Evolutionary conservation across 2,113 vertebrate species (phyloP).

Genomic region (Rana temporaria): DNA sequence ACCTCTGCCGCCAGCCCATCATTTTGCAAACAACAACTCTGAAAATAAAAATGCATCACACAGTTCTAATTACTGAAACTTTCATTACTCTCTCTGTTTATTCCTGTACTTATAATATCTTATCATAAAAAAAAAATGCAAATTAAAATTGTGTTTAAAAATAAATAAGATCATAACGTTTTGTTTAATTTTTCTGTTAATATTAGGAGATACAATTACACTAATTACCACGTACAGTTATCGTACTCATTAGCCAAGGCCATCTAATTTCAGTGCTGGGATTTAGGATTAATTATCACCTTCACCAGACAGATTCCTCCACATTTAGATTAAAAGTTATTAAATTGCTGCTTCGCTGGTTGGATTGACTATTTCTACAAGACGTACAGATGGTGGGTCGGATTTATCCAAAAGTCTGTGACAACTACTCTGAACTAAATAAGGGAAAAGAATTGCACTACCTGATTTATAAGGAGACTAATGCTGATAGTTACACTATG

Average conservation of each 20-base stretch:
- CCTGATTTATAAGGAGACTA: too few species aligned
- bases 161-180: conserved; percentile 32
- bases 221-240: conserved; percentile 27
- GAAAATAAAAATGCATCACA: neutral
- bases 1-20: too few species aligned
- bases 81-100: neutral
- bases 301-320: conserved; percentile 7
- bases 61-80: neutral
- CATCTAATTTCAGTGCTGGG: conserved; percentile 1
- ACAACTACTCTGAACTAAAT: too few species aligned
- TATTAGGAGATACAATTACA: conserved; percentile 6
- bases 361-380: too few species aligned
- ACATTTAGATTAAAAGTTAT: conserved; percentile 4
- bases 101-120: neutral
- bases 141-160: conserved; percentile 30
- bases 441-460: too few species aligned
- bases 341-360: neutral
- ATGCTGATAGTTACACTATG: too few species aligned
- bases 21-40: too few species aligned
- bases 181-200: conserved; percentile 9
- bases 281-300: conserved; percentile 26
- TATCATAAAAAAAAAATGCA: neutral
- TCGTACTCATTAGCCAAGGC: neutral
- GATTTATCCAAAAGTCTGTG: too few species aligned
- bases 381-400: too few species aligned